A percentile compares a stretch with the other conserved stretches of the same genome.
Conservation (phyloP, 1,140 invertebrate genomes). For the Riptortus pedestris region DNA sequence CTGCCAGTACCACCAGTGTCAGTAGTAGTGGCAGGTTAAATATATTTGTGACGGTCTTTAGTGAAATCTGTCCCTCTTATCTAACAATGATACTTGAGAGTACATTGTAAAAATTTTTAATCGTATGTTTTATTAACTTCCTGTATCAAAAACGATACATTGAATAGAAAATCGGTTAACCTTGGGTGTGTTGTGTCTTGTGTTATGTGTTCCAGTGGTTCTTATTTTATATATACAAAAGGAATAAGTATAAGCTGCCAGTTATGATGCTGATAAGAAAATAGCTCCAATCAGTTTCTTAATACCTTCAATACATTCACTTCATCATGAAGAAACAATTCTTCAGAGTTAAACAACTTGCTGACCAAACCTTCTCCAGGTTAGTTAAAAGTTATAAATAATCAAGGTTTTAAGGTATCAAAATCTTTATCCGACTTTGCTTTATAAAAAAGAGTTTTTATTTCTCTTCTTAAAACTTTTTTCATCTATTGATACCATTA, state of each 20-base stretch:
- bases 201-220: not conserved
- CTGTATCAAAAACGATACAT: not conserved
- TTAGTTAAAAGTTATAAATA: slow-evolving; percentile 41
- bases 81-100: not conserved
- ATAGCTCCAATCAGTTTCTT: not conserved
- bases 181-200: not conserved
- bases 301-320: not conserved
- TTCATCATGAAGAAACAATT: slow-evolving; percentile 72
- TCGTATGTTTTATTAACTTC: too few relatives aligned
- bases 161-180: not conserved
- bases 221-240: not conserved
- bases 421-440: too few relatives aligned
- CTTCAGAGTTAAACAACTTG: slow-evolving; percentile 74
- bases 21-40: slow-evolving; percentile 8
- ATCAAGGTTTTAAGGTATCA: too few relatives aligned
- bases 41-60: not conserved
- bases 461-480: too few relatives aligned
- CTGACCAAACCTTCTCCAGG: slow-evolving; percentile 80
- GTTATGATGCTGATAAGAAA: not conserved
- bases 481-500: too few relatives aligned
- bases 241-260: not conserved
- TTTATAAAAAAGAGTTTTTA: too few relatives aligned
- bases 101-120: not conserved
- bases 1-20: not conserved
- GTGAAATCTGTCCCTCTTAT: not conserved